Evolutionary conservation across 2,797 vertebrate genomes (phyloP).

Genomic region (Sarcoramphus papa): DNA sequence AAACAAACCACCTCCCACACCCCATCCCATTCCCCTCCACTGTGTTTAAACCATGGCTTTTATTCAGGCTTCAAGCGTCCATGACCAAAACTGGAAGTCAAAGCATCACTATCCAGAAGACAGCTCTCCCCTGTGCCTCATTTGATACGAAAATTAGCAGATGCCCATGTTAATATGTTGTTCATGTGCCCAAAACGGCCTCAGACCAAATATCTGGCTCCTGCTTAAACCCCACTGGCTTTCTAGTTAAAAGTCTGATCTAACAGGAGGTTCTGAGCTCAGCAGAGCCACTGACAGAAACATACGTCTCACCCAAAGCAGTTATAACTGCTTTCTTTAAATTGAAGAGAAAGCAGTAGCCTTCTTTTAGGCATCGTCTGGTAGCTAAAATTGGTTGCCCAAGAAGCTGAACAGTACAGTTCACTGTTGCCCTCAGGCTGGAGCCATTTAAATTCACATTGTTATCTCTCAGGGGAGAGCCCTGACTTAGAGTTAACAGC

Average conservation of each 20-base stretch:
- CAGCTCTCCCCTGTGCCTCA: neutral
- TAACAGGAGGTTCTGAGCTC: neutral
- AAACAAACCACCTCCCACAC: neutral
- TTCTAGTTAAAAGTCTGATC: neutral
- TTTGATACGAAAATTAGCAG: neutral
- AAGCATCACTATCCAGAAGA: neutral
- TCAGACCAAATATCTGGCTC: neutral
- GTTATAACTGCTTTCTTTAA: neutral
- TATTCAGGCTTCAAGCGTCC: neutral
- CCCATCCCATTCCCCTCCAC: accelerated
- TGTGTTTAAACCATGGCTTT: neutral
- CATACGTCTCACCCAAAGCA: neutral
- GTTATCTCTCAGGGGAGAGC: neutral
- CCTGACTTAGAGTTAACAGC: neutral
- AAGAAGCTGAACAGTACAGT: neutral
- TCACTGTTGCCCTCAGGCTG: neutral
- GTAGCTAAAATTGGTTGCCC: neutral
- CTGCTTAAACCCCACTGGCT: neutral
- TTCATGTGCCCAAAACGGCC: neutral
- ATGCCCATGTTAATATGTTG: neutral
- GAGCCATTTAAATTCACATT: slow-evolving; percentile 17
- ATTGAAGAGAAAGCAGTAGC: neutral
- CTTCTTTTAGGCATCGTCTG: neutral
- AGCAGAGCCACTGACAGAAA: neutral
- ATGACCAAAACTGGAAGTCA: neutral